phyloP scores from a whole-genome alignment of 2,797 vertebrate genomes.

The Molossus molossus region DNA sequence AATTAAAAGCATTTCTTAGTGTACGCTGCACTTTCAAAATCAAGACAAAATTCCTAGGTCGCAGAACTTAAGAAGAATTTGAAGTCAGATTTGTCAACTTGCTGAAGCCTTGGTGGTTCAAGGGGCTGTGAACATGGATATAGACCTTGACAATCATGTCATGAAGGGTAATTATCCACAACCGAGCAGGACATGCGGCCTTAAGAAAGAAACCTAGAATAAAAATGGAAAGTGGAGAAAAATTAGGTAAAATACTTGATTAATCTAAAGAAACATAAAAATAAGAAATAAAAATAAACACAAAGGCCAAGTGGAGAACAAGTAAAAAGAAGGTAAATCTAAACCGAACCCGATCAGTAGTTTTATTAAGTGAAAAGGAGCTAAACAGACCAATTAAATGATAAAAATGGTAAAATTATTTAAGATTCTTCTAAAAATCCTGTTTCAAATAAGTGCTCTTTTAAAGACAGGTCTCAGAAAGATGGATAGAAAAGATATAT shows the following conservation, averaged over 20 bases:
- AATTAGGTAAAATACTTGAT: background rate
- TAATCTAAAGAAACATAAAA: background rate
- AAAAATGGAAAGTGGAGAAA: background rate
- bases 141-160: background rate
- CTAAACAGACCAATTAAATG: background rate
- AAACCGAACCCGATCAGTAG: slow-evolving; percentile 9
- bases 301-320: background rate
- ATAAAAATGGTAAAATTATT: background rate
- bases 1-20: background rate
- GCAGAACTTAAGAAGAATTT: slow-evolving; percentile 31
- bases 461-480: background rate
- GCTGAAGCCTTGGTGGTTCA: background rate
- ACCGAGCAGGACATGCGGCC: background rate
- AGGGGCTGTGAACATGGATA: background rate
- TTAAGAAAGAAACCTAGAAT: background rate
- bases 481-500: background rate
- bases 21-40: background rate
- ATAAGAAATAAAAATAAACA: background rate
- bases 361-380: background rate
- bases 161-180: background rate
- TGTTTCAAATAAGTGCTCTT: slow-evolving; percentile 46
- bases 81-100: background rate
- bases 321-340: slow-evolving; percentile 5
- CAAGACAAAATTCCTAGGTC: background rate
- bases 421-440: background rate